Base-by-base conservation (phyloP, 2,797 vertebrate genomes). In the Fratercula arctica region DNA sequence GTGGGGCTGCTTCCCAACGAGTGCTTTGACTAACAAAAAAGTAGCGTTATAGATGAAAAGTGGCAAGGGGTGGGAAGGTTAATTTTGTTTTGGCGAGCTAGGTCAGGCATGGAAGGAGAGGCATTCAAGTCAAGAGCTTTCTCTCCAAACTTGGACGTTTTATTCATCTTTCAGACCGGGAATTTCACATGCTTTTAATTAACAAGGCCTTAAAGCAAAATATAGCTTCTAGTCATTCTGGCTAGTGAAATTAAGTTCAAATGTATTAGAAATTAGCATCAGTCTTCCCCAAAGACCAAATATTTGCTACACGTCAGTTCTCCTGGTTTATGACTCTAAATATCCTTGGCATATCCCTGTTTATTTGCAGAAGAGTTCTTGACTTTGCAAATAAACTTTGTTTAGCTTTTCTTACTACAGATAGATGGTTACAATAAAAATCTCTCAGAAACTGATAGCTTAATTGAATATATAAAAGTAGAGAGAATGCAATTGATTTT, bases 31-130 rank as follows among this genome's bases (percentile, higher is more conserved):
- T 73, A 39, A 95, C 93, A 92, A 79, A 90, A 48, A 93, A 61
- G 39, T 35, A 16, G 63, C 1, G 0, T 46, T 77, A 2, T 23
- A 33, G 86, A 87, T 70, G 87, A 29, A 29, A 92, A 75, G 75
- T 28, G 56, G 51, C 90, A 63, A 72, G 70, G 72, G 66, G 88
- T 74, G 82, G 78, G 64, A 59, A 92, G 93, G 80, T 93, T 88
- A 80, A 88, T 90, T 84, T 79, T 89, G 79, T 86, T 91, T 86
- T 86, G 85, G 73, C 50, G 76, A 45, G 37, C 39, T 18, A 46
- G 89, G 87, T 96, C 93, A 95, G 91, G 73, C 93, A 67, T 86
- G 80, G 92, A 86, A 60, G 80, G 59, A 50, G 79, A 87, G 74
- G 67, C 60, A 67, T 90, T 95, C 77, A 89, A 53, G 70, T 70